Percentiles rank a stretch among this genome's conserved stretches.
Conservation (phyloP, 1,140 invertebrate species). For the Aphelinus certus region DNA sequence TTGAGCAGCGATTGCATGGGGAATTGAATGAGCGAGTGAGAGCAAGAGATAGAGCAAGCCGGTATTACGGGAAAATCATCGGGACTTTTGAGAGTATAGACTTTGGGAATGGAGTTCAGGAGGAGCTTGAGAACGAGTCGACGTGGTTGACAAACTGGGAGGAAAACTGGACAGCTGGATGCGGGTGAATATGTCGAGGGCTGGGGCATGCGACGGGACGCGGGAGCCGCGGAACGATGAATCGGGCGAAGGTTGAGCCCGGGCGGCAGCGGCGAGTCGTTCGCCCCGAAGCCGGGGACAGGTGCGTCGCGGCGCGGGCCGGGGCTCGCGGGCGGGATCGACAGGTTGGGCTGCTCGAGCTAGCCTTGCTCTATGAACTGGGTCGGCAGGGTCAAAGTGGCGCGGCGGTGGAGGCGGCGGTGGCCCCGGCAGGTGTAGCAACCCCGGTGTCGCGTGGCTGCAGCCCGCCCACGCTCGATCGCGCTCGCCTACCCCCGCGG, state of each 20-base stretch:
- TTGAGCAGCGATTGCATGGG: too few species aligned
- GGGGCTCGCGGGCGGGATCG: neutral
- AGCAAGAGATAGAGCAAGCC: too few species aligned
- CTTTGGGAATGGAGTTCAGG: too few species aligned
- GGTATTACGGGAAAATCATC: too few species aligned
- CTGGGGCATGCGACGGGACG: too few species aligned
- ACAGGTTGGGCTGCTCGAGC: neutral
- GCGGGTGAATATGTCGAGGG: too few species aligned
- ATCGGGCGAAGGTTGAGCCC: constrained; percentile 12
- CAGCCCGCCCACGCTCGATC: constrained; percentile 25
- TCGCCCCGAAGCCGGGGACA: neutral
- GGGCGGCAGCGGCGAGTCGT: neutral
- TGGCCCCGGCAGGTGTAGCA: constrained; percentile 41
- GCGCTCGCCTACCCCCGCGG: constrained; percentile 10
- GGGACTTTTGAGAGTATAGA: too few species aligned
- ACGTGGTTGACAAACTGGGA: too few species aligned
- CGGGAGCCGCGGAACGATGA: constrained; percentile 1
- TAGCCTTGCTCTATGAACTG: constrained; percentile 61
- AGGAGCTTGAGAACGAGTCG: too few species aligned
- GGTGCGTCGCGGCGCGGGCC: neutral
- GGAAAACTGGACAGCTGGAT: too few species aligned
- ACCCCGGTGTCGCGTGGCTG: constrained; percentile 27
- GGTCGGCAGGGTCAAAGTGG: constrained; percentile 56
- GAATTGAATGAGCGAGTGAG: too few species aligned
- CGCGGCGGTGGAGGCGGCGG: too few species aligned